These are phyloP conservation scores for Gorsachius magnificus DNA, from an alignment of 2,797 vertebrate species.

Conservation along the genomic window DNA sequence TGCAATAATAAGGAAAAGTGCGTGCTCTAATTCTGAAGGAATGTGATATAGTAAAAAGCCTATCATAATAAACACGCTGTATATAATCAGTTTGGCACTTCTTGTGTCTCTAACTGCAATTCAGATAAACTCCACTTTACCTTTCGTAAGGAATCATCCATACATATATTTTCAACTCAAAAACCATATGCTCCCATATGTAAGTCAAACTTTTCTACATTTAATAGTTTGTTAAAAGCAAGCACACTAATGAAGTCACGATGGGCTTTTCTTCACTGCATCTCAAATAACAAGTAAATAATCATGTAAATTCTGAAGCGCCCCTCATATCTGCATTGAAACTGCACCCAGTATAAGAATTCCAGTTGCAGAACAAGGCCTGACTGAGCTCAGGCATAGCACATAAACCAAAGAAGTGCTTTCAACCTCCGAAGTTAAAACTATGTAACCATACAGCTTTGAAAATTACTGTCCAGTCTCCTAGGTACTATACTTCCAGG, in stretches of 20 bases:
- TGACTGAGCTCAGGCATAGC: neutral
- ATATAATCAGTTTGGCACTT: neutral
- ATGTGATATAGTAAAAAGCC: neutral
- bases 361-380: neutral
- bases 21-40: neutral
- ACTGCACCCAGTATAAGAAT: neutral
- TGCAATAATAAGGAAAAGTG: neutral
- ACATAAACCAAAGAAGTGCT: neutral
- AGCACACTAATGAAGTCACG: neutral
- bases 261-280: neutral
- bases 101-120: neutral
- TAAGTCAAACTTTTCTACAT: neutral
- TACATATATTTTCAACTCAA: neutral
- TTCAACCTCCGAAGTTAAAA: neutral
- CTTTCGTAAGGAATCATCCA: neutral
- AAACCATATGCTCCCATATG: neutral
- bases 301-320: neutral
- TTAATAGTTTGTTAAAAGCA: neutral
- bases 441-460: neutral
- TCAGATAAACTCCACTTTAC: neutral
- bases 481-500: neutral
- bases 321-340: neutral
- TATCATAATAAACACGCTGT: neutral
- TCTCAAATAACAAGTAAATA: neutral
- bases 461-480: neutral